Evolutionary conservation across 2,888 invertebrate genomes (phyloP), one percentile per base, ranked within the genome.

Genomic region (Scaptomyza parva): DNA sequence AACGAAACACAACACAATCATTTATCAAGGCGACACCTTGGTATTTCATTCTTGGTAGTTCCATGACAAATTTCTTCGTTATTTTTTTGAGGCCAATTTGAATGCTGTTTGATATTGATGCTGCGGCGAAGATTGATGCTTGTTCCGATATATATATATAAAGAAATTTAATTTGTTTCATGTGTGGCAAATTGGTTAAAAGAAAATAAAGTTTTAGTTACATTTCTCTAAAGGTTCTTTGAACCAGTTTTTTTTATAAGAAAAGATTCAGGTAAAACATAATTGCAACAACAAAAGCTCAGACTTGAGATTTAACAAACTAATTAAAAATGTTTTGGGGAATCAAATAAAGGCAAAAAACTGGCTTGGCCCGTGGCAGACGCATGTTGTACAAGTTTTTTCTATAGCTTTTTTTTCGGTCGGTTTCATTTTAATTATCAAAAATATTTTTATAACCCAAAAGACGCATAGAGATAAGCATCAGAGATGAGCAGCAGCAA

Each of bases 321-420:
- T 81, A 85, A 81, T 81, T 85, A 82, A 82, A 76, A 78, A 67
- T 60, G 50, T 63, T 66, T 66, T 68, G 55, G 53, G 45, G 30
- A 45, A 61, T 53, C 43, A 48, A 37, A 52, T 53, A 67, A 64
- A 51, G 44, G 33, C 47, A 52, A 60, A 63, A 82, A 88, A 75
- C 84, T 76, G 69, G 75, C 81, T 89, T 89, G 89, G 89, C 89
- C 89, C 89, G 89, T 89, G 89, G 89, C 90, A 89, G 76, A 81
- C 81, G 82, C 80, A 88, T 85, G 85, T 78, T 78, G 75, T 77
- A 78, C 76, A 70, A 60, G 75, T 65, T 74, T 66, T 71, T 67
- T 54, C 58, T 63, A 53, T 57, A 12, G 30, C 30, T 33, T 33
- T 30, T 30, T 33, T 72, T 70, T 76, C 63, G 61, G 76, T 43